Percentiles rank a stretch among this genome's conserved stretches.
Evolutionary conservation across 2,113 vertebrate species (phyloP).

Genomic region (Podocnemis expansa): DNA sequence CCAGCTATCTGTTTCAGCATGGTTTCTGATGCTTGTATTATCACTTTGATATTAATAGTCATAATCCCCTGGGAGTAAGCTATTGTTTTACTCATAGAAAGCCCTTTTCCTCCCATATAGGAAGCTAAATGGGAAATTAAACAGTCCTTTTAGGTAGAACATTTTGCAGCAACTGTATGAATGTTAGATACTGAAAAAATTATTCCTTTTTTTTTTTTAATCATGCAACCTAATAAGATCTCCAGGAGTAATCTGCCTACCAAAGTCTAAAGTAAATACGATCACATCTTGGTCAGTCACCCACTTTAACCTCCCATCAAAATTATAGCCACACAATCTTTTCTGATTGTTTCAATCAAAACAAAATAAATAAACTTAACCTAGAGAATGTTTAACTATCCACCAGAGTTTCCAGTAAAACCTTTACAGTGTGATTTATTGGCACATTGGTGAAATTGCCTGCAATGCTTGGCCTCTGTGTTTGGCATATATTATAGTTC

Average conservation of each 20-base stretch:
- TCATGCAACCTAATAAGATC: constrained; percentile 77
- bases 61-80: constrained; percentile 68
- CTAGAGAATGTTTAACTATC: constrained; percentile 76
- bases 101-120: constrained; percentile 49
- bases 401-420: constrained; percentile 74
- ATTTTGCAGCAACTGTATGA: constrained; percentile 57
- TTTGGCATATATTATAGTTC: constrained; percentile 78
- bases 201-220: constrained; percentile 76
- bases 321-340: constrained; percentile 74
- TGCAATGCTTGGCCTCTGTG: constrained; percentile 69
- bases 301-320: constrained; percentile 77
- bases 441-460: constrained; percentile 78
- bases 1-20: constrained; percentile 47
- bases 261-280: constrained; percentile 69
- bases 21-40: constrained; percentile 64
- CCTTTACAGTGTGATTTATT: constrained; percentile 77
- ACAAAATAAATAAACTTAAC: constrained; percentile 65
- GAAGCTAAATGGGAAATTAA: constrained; percentile 75
- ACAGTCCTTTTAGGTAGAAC: constrained; percentile 66
- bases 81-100: constrained; percentile 76
- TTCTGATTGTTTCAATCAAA: constrained; percentile 81
- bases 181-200: constrained; percentile 69
- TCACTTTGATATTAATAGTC: constrained; percentile 74
- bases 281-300: constrained; percentile 73
- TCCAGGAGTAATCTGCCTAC: constrained; percentile 70